A percentile compares a stretch with the other conserved stretches of the same genome.
phyloP scores from a whole-genome alignment of 2,888 invertebrate genomes.

The Eristalinus sepulchralis region DNA sequence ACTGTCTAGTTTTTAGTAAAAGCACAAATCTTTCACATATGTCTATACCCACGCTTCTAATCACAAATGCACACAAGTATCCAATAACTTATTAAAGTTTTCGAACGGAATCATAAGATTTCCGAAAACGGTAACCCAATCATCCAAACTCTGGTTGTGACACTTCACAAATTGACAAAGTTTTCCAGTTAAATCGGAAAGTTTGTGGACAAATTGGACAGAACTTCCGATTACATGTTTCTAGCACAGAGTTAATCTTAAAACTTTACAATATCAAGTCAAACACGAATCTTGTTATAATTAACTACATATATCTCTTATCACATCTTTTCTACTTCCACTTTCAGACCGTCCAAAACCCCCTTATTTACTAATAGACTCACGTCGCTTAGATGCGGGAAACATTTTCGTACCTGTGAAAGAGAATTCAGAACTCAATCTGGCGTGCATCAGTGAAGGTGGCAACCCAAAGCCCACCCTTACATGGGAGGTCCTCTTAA shows the following conservation, averaged over 20 bases:
- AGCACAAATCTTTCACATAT: background rate
- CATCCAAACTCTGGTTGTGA: constrained; percentile 10
- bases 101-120: constrained; percentile 3
- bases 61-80: background rate
- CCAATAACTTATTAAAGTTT: constrained; percentile 1
- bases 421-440: constrained; percentile 90
- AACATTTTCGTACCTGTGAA: constrained; percentile 94
- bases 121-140: constrained; percentile 7
- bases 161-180: constrained; percentile 29
- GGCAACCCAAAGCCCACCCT: constrained; percentile 86
- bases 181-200: constrained; percentile 43
- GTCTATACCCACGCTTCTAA: background rate
- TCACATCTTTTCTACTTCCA: constrained; percentile 26
- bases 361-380: constrained; percentile 93
- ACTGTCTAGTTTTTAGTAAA: no score
- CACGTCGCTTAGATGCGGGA: constrained; percentile 90
- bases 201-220: constrained; percentile 11
- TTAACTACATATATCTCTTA: constrained; percentile 9
- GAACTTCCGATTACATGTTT: constrained; percentile 6
- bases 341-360: constrained; percentile 89
- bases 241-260: constrained; percentile 1
- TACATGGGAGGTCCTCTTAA: constrained; percentile 80
- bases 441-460: constrained; percentile 93
- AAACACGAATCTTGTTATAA: background rate
- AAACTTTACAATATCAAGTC: constrained; percentile 19